phyloP scores from a whole-genome alignment of 2,113 vertebrate genomes.

The Pundamilia nyererei region DNA sequence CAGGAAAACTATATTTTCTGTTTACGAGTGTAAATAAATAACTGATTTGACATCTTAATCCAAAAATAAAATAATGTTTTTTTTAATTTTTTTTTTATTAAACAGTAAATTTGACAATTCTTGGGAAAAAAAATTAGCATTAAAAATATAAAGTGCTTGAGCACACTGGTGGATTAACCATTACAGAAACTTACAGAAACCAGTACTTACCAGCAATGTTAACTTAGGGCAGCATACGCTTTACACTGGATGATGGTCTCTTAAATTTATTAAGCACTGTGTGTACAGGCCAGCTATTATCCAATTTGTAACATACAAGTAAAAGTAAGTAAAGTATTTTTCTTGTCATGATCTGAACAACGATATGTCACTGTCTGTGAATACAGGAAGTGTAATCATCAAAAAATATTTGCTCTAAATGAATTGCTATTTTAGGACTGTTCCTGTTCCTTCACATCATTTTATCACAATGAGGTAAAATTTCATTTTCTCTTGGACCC shows the following conservation, averaged over 20 bases:
- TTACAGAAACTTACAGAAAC: background rate
- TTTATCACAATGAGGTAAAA: background rate
- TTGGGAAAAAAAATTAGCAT: fast-evolving
- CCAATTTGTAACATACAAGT: background rate
- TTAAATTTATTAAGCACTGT: background rate
- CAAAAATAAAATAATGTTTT: background rate
- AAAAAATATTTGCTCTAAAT: background rate
- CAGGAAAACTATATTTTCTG: background rate
- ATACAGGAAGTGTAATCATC: background rate
- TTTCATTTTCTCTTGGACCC: background rate
- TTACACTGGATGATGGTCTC: background rate
- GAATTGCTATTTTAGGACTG: background rate
- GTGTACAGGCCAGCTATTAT: background rate
- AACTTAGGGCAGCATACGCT: background rate
- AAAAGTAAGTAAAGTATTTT: background rate
- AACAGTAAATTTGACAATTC: background rate
- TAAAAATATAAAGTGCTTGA: background rate
- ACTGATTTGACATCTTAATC: background rate
- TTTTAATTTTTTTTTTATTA: background rate
- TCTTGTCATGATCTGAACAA: background rate
- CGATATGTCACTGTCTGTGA: background rate
- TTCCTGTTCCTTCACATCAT: background rate
- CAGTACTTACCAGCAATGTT: background rate
- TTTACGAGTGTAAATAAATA: background rate
- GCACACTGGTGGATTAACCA: background rate